phyloP scores from a whole-genome alignment of 2,797 vertebrate genomes.

The Petrocephalus schoutedeni region DNA sequence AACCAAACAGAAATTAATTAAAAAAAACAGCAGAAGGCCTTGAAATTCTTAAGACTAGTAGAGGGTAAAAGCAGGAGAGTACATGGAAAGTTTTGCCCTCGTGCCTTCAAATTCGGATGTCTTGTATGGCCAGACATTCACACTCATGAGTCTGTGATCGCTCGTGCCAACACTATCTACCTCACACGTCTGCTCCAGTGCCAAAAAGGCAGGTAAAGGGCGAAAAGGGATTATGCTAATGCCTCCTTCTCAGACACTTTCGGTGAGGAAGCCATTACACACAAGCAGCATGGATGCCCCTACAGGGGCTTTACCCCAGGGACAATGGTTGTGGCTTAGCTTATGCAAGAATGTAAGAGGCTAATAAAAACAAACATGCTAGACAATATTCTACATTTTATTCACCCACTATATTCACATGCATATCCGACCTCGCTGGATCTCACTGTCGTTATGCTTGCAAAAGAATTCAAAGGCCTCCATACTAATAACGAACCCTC shows the following conservation, averaged over 20 bases:
- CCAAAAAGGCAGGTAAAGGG: constrained; percentile 2
- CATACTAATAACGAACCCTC: neutral
- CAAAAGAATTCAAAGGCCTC: neutral
- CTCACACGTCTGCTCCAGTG: neutral
- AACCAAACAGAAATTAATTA: neutral
- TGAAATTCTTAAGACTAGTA: neutral
- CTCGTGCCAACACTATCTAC: neutral
- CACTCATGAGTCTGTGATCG: constrained; percentile 6
- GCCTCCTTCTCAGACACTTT: neutral
- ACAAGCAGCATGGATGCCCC: neutral
- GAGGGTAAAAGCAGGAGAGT: neutral
- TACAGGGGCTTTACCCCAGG: neutral
- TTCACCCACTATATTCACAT: neutral
- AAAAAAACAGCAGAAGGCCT: neutral
- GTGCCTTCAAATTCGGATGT: constrained; percentile 7
- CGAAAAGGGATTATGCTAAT: constrained; percentile 15
- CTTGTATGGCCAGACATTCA: neutral
- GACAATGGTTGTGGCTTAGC: neutral
- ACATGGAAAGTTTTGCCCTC: neutral
- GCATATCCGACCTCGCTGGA: neutral
- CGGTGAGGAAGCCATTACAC: neutral
- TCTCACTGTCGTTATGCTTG: neutral
- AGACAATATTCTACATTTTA: neutral
- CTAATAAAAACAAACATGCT: neutral
- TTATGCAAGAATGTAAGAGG: constrained; percentile 1